These are phyloP conservation scores for Girardia tigrina DNA, from an alignment of 2,888 invertebrate genomes.

Conservation along the genomic window DNA sequence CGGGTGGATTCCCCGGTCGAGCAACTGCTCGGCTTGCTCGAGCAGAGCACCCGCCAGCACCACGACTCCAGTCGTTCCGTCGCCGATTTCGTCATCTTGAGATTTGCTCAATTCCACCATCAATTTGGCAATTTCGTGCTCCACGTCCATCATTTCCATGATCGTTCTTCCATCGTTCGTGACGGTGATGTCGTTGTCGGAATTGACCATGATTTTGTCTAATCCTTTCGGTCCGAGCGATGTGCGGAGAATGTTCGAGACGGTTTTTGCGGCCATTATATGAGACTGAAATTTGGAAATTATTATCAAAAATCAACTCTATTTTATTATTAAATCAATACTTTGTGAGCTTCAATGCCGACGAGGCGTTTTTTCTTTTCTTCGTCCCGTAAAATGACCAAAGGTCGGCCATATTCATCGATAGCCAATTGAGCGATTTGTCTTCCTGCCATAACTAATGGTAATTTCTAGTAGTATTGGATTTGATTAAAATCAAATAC, in stretches of 20 bases:
- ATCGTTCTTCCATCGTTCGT: conserved; percentile 99
- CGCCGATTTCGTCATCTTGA: conserved; percentile 97
- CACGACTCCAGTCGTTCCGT: conserved; percentile 78
- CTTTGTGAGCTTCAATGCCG: conserved; percentile 91
- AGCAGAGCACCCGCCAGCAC: conserved; percentile 71
- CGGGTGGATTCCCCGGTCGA: conserved; percentile 94
- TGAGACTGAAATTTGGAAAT: conserved; percentile 64
- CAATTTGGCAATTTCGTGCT: conserved; percentile 90
- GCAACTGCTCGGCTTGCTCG: conserved; percentile 76
- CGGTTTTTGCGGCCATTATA: conserved; percentile 84
- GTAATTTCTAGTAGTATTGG: conserved; percentile 19
- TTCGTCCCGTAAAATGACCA: conserved; percentile 88
- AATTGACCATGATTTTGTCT: conserved; percentile 90
- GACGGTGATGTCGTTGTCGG: conserved; percentile 89
- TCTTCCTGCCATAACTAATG: conserved; percentile 10
- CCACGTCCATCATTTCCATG: conserved; percentile 92
- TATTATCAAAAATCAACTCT: conserved; percentile 26
- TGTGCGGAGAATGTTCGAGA: conserved; percentile 73
- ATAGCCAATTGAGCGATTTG: conserved; percentile 60
- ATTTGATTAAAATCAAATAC: not conserved
- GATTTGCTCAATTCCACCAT: conserved; percentile 94
- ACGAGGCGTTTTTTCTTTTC: conserved; percentile 81
- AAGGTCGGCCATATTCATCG: conserved; percentile 94
- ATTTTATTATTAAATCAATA: conserved; percentile 48
- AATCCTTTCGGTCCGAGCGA: conserved; percentile 87